A percentile compares a stretch with the other conserved stretches of the same genome.
These are phyloP conservation scores for Ophthalmolycus amberensis DNA, from an alignment of 2,113 vertebrate genomes.

Conservation along the genomic window DNA sequence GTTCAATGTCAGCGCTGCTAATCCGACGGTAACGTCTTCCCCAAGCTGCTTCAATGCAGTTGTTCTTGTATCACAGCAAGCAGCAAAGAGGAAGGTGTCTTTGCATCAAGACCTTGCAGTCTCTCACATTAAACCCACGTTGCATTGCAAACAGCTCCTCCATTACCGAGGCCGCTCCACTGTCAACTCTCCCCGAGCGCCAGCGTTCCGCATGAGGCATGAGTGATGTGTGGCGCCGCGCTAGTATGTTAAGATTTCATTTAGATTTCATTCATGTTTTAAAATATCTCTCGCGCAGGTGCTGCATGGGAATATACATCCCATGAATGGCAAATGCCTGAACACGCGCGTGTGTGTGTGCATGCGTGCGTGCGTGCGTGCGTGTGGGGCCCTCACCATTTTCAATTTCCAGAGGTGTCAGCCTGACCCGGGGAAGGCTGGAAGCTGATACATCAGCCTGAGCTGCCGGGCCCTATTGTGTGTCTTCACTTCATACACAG, in stretches of 20 bases:
- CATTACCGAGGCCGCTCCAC: conserved; percentile 51
- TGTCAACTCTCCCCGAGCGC: conserved; percentile 56
- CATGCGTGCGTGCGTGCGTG: conserved; percentile 18
- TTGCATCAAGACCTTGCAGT: conserved; percentile 41
- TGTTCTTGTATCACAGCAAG: conserved; percentile 22
- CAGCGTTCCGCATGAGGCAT: conserved; percentile 42
- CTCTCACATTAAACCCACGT: conserved; percentile 46
- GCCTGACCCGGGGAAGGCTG: conserved; percentile 60
- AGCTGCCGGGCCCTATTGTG: conserved; percentile 65
- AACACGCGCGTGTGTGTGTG: conserved; percentile 13
- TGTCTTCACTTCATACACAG: conserved; percentile 67
- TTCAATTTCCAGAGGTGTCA: conserved; percentile 83
- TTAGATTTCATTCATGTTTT: conserved; percentile 84
- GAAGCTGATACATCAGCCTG: conserved; percentile 71
- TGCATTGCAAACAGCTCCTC: conserved; percentile 63
- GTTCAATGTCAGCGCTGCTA: neutral
- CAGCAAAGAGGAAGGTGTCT: conserved; percentile 24
- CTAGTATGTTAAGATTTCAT: conserved; percentile 79
- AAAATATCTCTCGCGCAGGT: conserved; percentile 67
- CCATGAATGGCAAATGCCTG: conserved; percentile 74
- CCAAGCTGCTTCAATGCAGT: neutral
- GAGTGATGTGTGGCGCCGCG: conserved; percentile 36
- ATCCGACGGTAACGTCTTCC: neutral
- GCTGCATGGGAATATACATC: conserved; percentile 71
- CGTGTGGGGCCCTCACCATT: conserved; percentile 67